Evolutionary conservation across 2,113 vertebrate genomes (phyloP), one percentile per base, ranked within the genome.

Genomic region (Mirza zaza): DNA sequence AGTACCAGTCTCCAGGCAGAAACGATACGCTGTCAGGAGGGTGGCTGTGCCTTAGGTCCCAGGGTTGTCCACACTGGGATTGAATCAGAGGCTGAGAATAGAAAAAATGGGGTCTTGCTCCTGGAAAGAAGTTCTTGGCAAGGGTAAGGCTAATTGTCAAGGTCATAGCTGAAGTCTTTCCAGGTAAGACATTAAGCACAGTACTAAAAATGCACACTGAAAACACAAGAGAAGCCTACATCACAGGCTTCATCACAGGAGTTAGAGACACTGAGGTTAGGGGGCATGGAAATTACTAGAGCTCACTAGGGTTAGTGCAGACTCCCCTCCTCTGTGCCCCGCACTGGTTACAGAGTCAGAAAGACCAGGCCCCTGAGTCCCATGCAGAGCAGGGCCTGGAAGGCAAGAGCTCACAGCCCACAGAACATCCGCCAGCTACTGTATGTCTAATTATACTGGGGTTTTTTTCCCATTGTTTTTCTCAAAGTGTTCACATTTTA

Each of bases 151-250:
- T 67, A 45, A 77, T 61, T 57, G 48, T 36, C 95, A 92, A 97
- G 90, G 97, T 97, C 94, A 97, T 0, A 36, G 93, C 68, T 91
- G 45, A 96, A 65, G 59, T n/a, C 80, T 92, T 96, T 67, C 80
- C 59, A 94, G 85, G 63, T 52, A 75, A 80, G 63, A 87, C n/a
- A 65, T 75, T 6, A 75, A 79, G 45, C 52, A 23, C 20, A 29
- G 59, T 17, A 27, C 20, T 75, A 18, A 88, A 94, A 95, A 89
- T 36, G 48, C 32, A 59, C 61, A 88, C 3, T 67, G 39, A 77
- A 94, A 95, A 75, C 50, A n/a, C 3, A 15, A 48, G 36, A 79
- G 36, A 88, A 75, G 25, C 1, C 42, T 11, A n/a, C n/a, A n/a
- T n/a, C n/a, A n/a, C n/a, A n/a, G n/a, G n/a, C n/a, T n/a, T n/a